Conservation (phyloP, 23 tunicate genomes). For the Trididemnum nubilum region DNA sequence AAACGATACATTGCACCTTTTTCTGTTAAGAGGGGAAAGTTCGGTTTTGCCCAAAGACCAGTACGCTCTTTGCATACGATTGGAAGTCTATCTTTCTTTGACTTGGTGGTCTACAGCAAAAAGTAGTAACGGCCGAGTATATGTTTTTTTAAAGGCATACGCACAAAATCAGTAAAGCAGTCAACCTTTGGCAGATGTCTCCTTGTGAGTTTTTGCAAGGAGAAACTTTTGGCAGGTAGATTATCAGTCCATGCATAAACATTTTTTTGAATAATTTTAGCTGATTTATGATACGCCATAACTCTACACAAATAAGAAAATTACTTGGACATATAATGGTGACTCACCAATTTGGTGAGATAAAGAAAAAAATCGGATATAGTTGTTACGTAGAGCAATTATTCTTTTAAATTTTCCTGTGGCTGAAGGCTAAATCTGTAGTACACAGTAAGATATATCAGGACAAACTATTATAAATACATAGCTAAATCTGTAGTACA, state of each 20-base stretch:
- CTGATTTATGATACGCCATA: background rate
- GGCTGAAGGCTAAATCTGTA: no score
- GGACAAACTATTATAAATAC: no score
- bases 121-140: slow-evolving; percentile 8
- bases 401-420: no score
- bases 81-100: no score
- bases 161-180: background rate
- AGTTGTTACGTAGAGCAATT: background rate
- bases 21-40: background rate
- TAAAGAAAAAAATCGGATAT: background rate
- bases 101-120: background rate
- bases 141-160: background rate
- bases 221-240: background rate
- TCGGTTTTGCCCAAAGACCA: slow-evolving; percentile 10
- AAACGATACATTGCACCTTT: background rate
- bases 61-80: background rate
- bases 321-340: background rate
- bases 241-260: background rate
- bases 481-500: no score
- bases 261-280: background rate
- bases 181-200: background rate
- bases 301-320: background rate
- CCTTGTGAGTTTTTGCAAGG: background rate
- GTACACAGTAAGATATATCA: no score
- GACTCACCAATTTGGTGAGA: background rate